Conservation (phyloP, 35 echinoderm and acorn worm genomes). For the Anneissia japonica region DNA sequence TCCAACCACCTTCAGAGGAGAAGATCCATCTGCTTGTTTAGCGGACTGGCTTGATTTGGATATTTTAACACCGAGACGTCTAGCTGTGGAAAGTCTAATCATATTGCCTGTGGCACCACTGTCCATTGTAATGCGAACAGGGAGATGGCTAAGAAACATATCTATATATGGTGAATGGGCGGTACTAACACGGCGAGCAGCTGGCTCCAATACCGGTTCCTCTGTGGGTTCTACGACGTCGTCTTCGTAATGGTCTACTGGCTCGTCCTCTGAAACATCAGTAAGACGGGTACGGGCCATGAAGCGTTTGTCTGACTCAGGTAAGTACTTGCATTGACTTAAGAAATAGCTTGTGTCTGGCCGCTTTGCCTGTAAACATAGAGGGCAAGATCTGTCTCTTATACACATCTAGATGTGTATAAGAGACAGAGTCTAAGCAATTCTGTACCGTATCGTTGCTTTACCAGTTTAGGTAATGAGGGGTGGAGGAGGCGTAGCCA, state of each 20-base stretch:
- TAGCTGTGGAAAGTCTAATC: conserved; percentile 35
- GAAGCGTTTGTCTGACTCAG: neutral
- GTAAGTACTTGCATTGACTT: neutral
- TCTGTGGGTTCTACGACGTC: neutral
- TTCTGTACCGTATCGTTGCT: conserved; percentile 53
- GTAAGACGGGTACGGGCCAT: neutral
- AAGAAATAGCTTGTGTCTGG: neutral
- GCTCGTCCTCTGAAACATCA: neutral
- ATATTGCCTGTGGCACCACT: conserved; percentile 62
- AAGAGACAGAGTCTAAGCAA: no score
- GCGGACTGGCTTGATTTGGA: conserved; percentile 36
- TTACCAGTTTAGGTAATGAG: conserved; percentile 42
- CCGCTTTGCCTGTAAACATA: neutral
- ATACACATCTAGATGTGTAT: no score
- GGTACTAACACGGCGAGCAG: neutral
- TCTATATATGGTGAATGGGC: neutral
- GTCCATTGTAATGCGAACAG: conserved; percentile 41
- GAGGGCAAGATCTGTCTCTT: neutral
- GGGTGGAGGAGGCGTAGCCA: conserved; percentile 55
- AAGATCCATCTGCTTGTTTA: conserved; percentile 73
- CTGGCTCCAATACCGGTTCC: neutral
- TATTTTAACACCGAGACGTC: conserved; percentile 16
- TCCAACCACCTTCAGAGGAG: conserved; percentile 44
- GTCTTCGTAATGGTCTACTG: neutral
- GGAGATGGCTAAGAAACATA: neutral